These are phyloP conservation scores for Coregonus clupeaformis DNA, from an alignment of 2,113 vertebrate genomes.

Conservation along the genomic window DNA sequence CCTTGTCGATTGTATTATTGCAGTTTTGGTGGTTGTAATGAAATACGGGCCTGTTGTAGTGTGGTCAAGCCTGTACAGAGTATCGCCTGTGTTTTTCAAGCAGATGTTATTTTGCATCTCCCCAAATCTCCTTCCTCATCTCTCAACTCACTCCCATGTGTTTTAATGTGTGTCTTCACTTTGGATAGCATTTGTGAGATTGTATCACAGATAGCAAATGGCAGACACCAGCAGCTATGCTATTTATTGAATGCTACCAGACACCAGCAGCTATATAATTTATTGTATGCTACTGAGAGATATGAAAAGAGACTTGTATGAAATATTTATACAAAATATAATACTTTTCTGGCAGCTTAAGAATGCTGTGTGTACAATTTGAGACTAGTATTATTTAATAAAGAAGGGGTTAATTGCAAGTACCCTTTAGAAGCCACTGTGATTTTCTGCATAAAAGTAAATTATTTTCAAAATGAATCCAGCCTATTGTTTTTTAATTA, in stretches of 20 bases:
- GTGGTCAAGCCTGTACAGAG: constrained; percentile 31
- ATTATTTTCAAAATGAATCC: constrained; percentile 1
- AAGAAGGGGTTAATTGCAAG: constrained; percentile 26
- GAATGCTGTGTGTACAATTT: constrained; percentile 2
- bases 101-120: constrained; percentile 66
- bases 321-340: not conserved
- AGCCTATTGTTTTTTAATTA: constrained; percentile 17
- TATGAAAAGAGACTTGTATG: too few species aligned
- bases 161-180: constrained; percentile 26
- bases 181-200: constrained; percentile 33
- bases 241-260: not conserved
- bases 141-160: constrained; percentile 45
- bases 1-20: constrained; percentile 60
- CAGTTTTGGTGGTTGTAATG: constrained; percentile 54
- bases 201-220: constrained; percentile 25
- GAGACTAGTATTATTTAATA: not conserved
- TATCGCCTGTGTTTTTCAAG: constrained; percentile 56
- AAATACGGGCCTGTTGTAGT: constrained; percentile 47
- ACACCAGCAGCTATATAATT: not conserved
- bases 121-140: constrained; percentile 67
- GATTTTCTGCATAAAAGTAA: not conserved
- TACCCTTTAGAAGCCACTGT: constrained; percentile 11
- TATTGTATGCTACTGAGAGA: not conserved
- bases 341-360: not conserved
- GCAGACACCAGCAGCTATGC: not conserved